Evolutionary conservation across 2,888 invertebrate genomes (phyloP).

Genomic region (Sinhomidia bicolor): DNA sequence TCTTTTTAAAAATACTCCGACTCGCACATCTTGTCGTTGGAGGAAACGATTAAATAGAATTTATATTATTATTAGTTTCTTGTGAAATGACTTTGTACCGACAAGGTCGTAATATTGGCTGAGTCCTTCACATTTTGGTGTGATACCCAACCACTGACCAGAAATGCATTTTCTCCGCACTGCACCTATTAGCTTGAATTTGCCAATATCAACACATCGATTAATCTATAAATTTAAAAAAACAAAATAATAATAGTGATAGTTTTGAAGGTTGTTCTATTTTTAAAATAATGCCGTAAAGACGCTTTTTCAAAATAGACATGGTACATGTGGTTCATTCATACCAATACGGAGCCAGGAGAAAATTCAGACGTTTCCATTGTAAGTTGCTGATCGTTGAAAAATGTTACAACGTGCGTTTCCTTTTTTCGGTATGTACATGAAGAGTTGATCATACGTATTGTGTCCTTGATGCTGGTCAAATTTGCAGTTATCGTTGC

Average conservation of each 20-base stretch:
- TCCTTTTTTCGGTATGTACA: slow-evolving; percentile 90
- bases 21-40: not conserved
- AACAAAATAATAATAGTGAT: not conserved
- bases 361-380: slow-evolving; percentile 90
- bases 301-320: no score
- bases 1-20: not conserved
- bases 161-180: slow-evolving; percentile 88
- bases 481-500: slow-evolving; percentile 57
- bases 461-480: slow-evolving; percentile 60
- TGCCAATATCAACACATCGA: slow-evolving; percentile 93
- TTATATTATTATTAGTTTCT: not conserved
- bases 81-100: slow-evolving; percentile 82
- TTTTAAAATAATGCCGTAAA: not conserved
- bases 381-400: slow-evolving; percentile 89
- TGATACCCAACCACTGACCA: slow-evolving; percentile 89
- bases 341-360: slow-evolving; percentile 87
- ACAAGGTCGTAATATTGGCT: slow-evolving; percentile 94
- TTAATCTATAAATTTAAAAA: slow-evolving; percentile 54
- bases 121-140: slow-evolving; percentile 89
- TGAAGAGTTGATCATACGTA: slow-evolving; percentile 82
- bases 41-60: no score
- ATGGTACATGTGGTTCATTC: slow-evolving; percentile 79
- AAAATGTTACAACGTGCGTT: slow-evolving; percentile 87
- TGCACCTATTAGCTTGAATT: slow-evolving; percentile 91
- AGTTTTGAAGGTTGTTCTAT: not conserved